Percentiles rank a stretch among this genome's conserved stretches.
These are phyloP conservation scores for Diploscapter pachys DNA, from an alignment of 1,140 invertebrate species.

Conservation along the genomic window DNA sequence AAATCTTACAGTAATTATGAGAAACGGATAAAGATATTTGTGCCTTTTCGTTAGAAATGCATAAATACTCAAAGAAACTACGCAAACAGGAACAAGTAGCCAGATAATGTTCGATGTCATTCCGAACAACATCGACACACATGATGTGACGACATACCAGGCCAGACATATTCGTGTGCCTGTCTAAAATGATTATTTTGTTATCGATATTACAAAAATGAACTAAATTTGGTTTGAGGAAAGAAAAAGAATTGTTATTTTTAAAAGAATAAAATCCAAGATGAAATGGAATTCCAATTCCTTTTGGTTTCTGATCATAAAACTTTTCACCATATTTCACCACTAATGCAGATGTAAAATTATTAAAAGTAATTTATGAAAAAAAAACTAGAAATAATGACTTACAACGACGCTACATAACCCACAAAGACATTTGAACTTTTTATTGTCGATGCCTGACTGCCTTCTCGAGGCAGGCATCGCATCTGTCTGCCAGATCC, in stretches of 20 bases:
- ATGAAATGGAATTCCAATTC: background rate
- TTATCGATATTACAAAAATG: background rate
- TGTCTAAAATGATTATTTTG: conserved; percentile 34
- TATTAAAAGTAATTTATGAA: conserved; percentile 5
- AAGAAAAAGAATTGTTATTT: conserved; percentile 1
- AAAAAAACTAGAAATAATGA: conserved; percentile 7
- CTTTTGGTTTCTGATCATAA: background rate
- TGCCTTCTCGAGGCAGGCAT: no score
- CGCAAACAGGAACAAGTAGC: conserved; percentile 42
- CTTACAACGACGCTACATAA: conserved; percentile 44
- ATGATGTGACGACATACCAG: conserved; percentile 41
- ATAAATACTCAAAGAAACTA: conserved; percentile 42
- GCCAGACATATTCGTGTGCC: conserved; percentile 48
- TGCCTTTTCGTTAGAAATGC: conserved; percentile 41
- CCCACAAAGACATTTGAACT: conserved; percentile 41
- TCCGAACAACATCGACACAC: conserved; percentile 44
- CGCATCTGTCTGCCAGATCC: no score
- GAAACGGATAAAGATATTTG: conserved; percentile 49
- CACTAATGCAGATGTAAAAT: no score
- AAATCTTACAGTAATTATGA: conserved; percentile 46
- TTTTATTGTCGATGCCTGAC: background rate
- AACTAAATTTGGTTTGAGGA: background rate
- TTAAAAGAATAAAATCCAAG: background rate
- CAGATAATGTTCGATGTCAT: conserved; percentile 47
- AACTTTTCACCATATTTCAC: background rate